Evolutionary conservation across 2,797 vertebrate species (phyloP), one percentile per base, ranked within the genome.

Genomic region (Lepilemur septentrionalis): DNA sequence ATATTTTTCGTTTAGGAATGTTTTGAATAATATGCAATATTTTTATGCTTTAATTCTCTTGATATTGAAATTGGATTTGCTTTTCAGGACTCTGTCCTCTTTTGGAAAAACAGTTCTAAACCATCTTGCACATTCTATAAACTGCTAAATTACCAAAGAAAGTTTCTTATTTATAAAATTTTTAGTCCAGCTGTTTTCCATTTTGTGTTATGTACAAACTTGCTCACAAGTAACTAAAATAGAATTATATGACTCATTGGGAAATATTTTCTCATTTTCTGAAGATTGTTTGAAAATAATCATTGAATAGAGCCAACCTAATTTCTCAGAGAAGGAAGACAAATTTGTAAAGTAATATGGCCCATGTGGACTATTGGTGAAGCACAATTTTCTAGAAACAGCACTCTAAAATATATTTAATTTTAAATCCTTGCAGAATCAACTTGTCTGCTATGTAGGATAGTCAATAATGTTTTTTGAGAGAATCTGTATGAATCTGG

Each of bases 121-220:
- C 83, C 63, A 89, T 83, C 9, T 85, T 95, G 57, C 52, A 90
- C 18, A 57, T 96, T 97, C 91, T 93, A 83, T 95, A 80, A 82
- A 97, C 23, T 72, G 5, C 23, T 35, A 94, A 97, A 97, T 97
- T 94, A 91, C 52, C 93, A 76, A 93, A 76, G 25, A 95, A 97
- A 95, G 30, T 43, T 84, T 97, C 93, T 96, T 41, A 61, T 97
- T 97, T 97, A 63, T 48, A 89, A 96, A 97, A 92, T 38, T 48
- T 89, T 96, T 72, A 92, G 41, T 67, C 35, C 97, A 98, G 96
- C 97, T 98, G 98, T 95, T 98, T 98, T 94, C 94, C 84, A 97
- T 98, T 98, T 98, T 96, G 97, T 96, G 97, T 96, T 95, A 97
- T 95, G 98, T 98, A 97, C 50, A 97, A 91, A 97, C 96, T 97